Evolutionary conservation across 2,797 vertebrate genomes (phyloP).

Genomic region (Rhadinocentrus ornatus): DNA sequence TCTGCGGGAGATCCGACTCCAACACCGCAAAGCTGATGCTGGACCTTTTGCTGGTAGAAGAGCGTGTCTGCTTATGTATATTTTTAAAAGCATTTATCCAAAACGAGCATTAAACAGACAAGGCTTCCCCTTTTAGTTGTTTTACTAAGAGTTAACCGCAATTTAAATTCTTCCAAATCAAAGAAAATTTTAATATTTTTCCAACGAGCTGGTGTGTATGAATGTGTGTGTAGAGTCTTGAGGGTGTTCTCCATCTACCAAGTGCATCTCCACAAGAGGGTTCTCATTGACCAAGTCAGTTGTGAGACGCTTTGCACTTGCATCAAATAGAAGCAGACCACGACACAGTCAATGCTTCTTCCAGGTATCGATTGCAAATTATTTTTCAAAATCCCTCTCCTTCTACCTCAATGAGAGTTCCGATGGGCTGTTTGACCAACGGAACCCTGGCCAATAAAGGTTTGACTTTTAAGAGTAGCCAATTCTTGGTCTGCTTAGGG

Average conservation of each 20-base stretch:
- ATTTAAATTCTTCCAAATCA: conserved; percentile 12
- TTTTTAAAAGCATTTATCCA: conserved; percentile 17
- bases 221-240: not conserved
- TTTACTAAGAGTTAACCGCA: conserved; percentile 40
- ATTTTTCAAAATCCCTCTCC: conserved; percentile 29
- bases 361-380: conserved; percentile 40
- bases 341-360: conserved; percentile 11
- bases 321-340: conserved; percentile 35
- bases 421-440: conserved; percentile 4
- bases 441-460: not conserved
- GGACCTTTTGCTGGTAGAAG: conserved; percentile 22
- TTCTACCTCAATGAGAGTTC: conserved; percentile 1
- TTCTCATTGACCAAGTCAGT: conserved; percentile 57
- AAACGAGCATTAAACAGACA: conserved; percentile 19
- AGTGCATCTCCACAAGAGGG: conserved; percentile 54
- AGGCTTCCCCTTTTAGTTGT: conserved; percentile 4
- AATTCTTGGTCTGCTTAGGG: conserved; percentile 17
- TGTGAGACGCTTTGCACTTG: conserved; percentile 38
- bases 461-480: conserved; percentile 42
- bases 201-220: conserved; percentile 8
- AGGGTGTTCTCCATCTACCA: conserved; percentile 34
- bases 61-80: conserved; percentile 12
- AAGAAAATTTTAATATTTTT: conserved; percentile 44
- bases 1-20: conserved; percentile 57
- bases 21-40: conserved; percentile 47